Percentiles rank a stretch among this genome's conserved stretches.
phyloP scores from a whole-genome alignment of 1,140 invertebrate genomes.

The Eriocheir sinensis region DNA sequence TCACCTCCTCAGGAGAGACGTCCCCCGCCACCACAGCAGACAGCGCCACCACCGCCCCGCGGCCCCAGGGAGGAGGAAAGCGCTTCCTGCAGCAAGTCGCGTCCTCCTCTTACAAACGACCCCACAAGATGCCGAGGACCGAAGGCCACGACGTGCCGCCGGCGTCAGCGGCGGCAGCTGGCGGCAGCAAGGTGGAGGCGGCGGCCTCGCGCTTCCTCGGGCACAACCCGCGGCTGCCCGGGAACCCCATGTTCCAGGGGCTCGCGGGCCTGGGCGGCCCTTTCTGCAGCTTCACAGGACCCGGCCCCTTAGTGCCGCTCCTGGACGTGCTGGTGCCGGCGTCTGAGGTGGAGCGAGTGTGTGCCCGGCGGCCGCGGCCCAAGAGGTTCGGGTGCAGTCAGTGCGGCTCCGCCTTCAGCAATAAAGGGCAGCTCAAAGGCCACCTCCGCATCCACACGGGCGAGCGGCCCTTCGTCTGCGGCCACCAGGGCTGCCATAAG shows the following conservation, averaged over 20 bases:
- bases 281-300: constrained; percentile 27
- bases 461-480: constrained; percentile 93
- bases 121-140: not conserved
- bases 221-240: not conserved
- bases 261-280: not conserved
- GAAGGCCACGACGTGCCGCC: not conserved
- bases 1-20: not conserved
- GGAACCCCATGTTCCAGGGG: too few relatives aligned
- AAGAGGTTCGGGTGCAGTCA: constrained; percentile 95
- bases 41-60: not conserved
- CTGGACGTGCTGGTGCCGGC: constrained; percentile 71
- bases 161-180: not conserved
- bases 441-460: constrained; percentile 95
- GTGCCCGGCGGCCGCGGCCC: constrained; percentile 83
- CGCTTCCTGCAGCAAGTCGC: not conserved
- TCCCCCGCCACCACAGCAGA: not conserved
- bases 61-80: not conserved
- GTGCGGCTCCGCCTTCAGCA: constrained; percentile 94
- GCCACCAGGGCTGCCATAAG: constrained; percentile 91
- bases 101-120: not conserved
- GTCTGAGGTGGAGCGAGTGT: constrained; percentile 71
- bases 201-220: not conserved
- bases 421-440: constrained; percentile 95
- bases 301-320: constrained; percentile 59
- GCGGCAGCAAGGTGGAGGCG: not conserved